Conservation (phyloP, 2,113 vertebrate genomes). For the Turnix velox region DNA sequence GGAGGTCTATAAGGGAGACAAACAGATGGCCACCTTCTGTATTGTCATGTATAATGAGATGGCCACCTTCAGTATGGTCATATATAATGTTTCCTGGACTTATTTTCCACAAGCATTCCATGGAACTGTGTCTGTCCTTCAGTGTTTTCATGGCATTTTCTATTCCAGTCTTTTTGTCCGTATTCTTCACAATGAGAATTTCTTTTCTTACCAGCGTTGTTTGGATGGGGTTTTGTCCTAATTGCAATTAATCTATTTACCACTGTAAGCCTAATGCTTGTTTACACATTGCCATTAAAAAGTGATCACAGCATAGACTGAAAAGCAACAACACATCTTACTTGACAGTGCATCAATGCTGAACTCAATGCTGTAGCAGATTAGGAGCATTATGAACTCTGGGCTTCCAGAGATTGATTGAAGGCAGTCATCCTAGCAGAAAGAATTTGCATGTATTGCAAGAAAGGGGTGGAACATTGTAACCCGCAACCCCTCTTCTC, state of each 20-base stretch:
- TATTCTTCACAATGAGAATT: not conserved
- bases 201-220: not conserved
- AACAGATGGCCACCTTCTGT: not conserved
- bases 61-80: not conserved
- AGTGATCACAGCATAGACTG: not conserved
- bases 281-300: accelerated
- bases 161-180: not conserved
- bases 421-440: not conserved
- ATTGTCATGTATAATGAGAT: not conserved
- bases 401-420: not conserved
- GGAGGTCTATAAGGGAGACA: not conserved
- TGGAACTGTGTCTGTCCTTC: not conserved
- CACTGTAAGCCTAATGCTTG: not conserved
- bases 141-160: not conserved
- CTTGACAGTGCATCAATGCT: not conserved
- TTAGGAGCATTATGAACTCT: not conserved
- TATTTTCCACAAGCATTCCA: not conserved
- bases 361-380: not conserved
- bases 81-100: not conserved
- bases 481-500: not conserved
- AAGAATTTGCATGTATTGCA: not conserved
- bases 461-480: not conserved
- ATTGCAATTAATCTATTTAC: not conserved
- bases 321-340: not conserved
- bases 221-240: not conserved